Base-by-base conservation (phyloP, 2,888 invertebrate species). In the Synergus laeviventris region DNA sequence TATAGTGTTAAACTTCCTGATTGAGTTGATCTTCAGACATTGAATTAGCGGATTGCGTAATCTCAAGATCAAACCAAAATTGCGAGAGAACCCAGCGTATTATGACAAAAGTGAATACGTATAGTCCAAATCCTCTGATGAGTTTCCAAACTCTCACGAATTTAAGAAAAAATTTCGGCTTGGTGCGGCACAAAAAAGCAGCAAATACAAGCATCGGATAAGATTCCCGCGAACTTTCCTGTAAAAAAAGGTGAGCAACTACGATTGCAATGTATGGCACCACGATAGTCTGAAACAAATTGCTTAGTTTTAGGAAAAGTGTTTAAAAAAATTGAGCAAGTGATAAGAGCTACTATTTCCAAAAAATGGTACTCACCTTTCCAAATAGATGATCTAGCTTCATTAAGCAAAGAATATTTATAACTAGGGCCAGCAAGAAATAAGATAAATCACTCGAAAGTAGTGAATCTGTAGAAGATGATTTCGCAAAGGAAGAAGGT, bases 141-240 rank as follows among this genome's bases (percentile, higher is more conserved):
- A 87, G 77, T 66, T 76, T 76, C 49, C 49, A 81, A 11, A 83
- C 38, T 45, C 64, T 77, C 81, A 84, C 86, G 0, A 89, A 73
- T 78, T 73, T 85, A 45, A 84, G 78, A 74, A 86, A 84, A 16
- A 88, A 73, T 61, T 83, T 78, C 9, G 90, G 88, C 39, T 85
- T 85, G 18, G 89, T 80, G 74, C 88, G 89, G 45, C 87, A 89
- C 21, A 90, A 79, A 76, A 89, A 83, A 31, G 86, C 87, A 39
- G 87, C 84, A 8, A 85, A 75, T n/a, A 90, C 38, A 38, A 89
- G 77, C 79, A 76, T 87, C 60, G 80, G 83, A 74, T 84, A 81
- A n/a, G 77, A 73, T 42, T 81, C 80, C 18, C 81, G 78, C 4
- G 66, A 64, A 21, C 75, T 81, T 38, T 75, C 75, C 66, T 38